These are phyloP conservation scores for Thalassoma bifasciatum DNA, from an alignment of 2,113 vertebrate genomes.

Conservation along the genomic window DNA sequence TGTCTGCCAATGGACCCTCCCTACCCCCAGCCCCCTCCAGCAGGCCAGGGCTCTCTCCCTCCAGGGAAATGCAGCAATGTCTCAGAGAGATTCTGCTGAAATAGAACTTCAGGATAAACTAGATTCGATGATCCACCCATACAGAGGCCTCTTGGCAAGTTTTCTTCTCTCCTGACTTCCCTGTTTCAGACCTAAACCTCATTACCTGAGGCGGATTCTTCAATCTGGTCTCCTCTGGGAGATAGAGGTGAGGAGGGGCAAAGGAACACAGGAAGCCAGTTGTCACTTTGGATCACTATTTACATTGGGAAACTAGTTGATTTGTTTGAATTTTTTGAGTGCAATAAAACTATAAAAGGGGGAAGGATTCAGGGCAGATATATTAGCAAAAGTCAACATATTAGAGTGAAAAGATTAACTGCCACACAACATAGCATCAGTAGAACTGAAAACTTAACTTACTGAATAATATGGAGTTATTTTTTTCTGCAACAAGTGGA, in stretches of 20 bases:
- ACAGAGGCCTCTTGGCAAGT: slow-evolving; percentile 12
- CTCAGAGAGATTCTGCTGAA: slow-evolving; percentile 57
- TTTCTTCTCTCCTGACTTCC: background rate
- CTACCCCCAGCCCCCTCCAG: background rate
- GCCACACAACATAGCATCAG: too few species aligned
- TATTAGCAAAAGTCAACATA: background rate
- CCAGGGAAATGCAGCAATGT: slow-evolving; percentile 57
- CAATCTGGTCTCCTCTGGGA: slow-evolving; percentile 15
- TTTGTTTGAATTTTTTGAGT: too few species aligned
- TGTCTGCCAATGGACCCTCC: slow-evolving; percentile 33
- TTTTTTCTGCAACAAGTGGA: too few species aligned
- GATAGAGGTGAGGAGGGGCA: slow-evolving; percentile 17
- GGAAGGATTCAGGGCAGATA: too few species aligned
- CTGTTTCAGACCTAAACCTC: slow-evolving; percentile 43
- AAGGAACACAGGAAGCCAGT: slow-evolving; percentile 50
- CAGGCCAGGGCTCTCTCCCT: slow-evolving; percentile 5
- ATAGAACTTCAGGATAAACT: slow-evolving; percentile 73
- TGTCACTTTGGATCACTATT: slow-evolving; percentile 57
- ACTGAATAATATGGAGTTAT: too few species aligned
- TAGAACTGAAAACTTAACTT: too few species aligned
- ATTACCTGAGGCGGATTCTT: slow-evolving; percentile 57
- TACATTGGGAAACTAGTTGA: slow-evolving; percentile 18
- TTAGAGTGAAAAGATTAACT: too few species aligned
- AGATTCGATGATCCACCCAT: slow-evolving; percentile 67
- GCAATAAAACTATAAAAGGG: too few species aligned